Percentiles rank a stretch among this genome's conserved stretches.
Conservation (phyloP, 2,113 vertebrate species). For the Takifugu bimaculatus region DNA sequence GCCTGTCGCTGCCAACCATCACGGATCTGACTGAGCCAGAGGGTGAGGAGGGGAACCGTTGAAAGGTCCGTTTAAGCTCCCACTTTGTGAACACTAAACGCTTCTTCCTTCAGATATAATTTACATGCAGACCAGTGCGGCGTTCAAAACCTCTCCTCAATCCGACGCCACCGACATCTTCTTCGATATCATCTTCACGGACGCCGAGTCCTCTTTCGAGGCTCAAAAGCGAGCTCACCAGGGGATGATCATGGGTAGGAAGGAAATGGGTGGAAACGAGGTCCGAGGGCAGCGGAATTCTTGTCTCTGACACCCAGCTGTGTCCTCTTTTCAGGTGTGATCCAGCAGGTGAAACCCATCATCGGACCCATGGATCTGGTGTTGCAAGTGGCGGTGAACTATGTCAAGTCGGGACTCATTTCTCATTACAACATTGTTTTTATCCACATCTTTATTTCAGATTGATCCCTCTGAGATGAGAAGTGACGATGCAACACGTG, state of each 20-base stretch:
- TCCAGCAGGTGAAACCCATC: slow-evolving; percentile 84
- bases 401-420: slow-evolving; percentile 74
- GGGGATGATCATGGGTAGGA: slow-evolving; percentile 51
- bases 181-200: slow-evolving; percentile 42
- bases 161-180: slow-evolving; percentile 20
- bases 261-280: too few relatives aligned
- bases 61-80: slow-evolving; percentile 6
- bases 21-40: slow-evolving; percentile 16
- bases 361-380: slow-evolving; percentile 74
- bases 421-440: slow-evolving; percentile 81
- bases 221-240: slow-evolving; percentile 29
- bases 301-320: slow-evolving; percentile 1
- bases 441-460: slow-evolving; percentile 81
- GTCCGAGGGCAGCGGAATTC: not conserved
- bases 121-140: slow-evolving; percentile 33
- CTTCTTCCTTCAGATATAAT: slow-evolving; percentile 45
- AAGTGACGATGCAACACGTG: not conserved
- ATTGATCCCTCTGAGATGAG: slow-evolving; percentile 84
- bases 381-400: slow-evolving; percentile 84
- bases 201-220: slow-evolving; percentile 46
- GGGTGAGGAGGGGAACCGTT: slow-evolving; percentile 23
- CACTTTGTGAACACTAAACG: slow-evolving; percentile 15
- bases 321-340: slow-evolving; percentile 72
- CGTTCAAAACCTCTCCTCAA: not conserved
- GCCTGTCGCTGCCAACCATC: slow-evolving; percentile 50